These are phyloP conservation scores for Drosophila lutescens DNA, from an alignment of 2,888 invertebrate genomes.

Conservation along the genomic window DNA sequence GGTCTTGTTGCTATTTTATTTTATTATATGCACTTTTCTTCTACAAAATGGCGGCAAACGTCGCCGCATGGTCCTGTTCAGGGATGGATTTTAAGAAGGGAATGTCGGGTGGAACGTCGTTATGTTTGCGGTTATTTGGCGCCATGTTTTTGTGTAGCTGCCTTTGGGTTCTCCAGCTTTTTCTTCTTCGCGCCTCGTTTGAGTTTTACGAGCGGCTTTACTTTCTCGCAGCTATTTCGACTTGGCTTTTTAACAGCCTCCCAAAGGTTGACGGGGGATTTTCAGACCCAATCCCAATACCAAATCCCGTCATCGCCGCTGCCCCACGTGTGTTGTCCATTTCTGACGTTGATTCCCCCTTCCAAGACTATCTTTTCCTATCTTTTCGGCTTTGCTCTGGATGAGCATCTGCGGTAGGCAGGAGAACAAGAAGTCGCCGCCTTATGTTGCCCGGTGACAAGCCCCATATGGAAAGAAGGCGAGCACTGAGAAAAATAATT, in stretches of 20 bases:
- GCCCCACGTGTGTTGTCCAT: slow-evolving; percentile 78
- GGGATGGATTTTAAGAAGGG: slow-evolving; percentile 14
- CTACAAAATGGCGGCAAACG: slow-evolving; percentile 80
- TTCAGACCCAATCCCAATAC: background rate
- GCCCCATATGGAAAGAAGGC: slow-evolving; percentile 64
- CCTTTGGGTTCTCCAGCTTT: slow-evolving; percentile 12
- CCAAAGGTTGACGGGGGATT: slow-evolving; percentile 31
- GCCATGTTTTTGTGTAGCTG: slow-evolving; percentile 70
- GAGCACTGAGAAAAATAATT: slow-evolving; percentile 1
- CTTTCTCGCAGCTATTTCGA: slow-evolving; percentile 78
- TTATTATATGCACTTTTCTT: slow-evolving; percentile 80
- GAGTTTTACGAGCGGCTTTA: slow-evolving; percentile 80
- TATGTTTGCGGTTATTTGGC: slow-evolving; percentile 81
- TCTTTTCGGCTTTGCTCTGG: slow-evolving; percentile 9
- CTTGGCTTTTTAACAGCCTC: slow-evolving; percentile 75
- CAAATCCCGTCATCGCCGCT: slow-evolving; percentile 21
- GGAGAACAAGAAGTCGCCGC: slow-evolving; percentile 15
- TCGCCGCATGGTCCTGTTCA: slow-evolving; percentile 64
- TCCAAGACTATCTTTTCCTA: background rate
- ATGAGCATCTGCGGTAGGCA: slow-evolving; percentile 70
- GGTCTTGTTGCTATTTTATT: slow-evolving; percentile 69
- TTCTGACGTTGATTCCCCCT: slow-evolving; percentile 67
- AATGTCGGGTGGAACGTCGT: slow-evolving; percentile 49
- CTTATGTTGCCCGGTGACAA: slow-evolving; percentile 57
- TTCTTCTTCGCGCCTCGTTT: slow-evolving; percentile 73